Evolutionary conservation across 2,797 vertebrate genomes (phyloP), one percentile per base, ranked within the genome.

Genomic region (Sebastiscus tertius): DNA sequence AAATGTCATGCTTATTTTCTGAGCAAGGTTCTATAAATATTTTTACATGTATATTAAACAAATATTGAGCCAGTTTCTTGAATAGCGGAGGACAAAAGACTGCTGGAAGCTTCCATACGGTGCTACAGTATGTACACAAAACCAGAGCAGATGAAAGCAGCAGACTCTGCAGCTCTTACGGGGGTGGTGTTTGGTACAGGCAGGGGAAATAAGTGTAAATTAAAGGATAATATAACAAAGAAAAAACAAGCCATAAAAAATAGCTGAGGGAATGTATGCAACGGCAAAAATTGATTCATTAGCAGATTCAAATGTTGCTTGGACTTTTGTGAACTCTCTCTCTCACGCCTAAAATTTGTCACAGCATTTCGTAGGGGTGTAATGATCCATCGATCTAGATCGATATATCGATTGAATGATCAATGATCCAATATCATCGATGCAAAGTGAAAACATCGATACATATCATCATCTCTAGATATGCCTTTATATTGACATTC

Each of bases 251-350:
- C 79, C 79, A 82, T 77, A 65, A 83, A 88, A 88, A 79, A 75
- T 64, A 49, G 82, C 81, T 82, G 20, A 70, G 86, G 87, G 78
- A 88, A 80, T 78, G 66, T 75, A 87, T 66, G 54, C 69, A 82
- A 78, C 77, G 64, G 55, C 82, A 86, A 72, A 87, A 85, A 85
- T 26, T 69, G 77, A 92, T 87, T 88, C 79, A 92, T 93, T 89
- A 86, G 78, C 68, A 82, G 77, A 85, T 79, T 61, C 64, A 83
- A 87, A 84, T 59, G 64, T 78, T 72, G 60, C 69, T 70, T 83
- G 64, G 89, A 87, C 80, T 73, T 18, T 46, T 18, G 42, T 71
- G 36, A 39, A 39, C 5, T 58, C 42, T 77, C 70, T 39, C 27
- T 77, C 72, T 67, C 24, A 52, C 4, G 1, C 24, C 29, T 46